Percentiles rank a stretch among this genome's conserved stretches.
These are phyloP conservation scores for Galago senegalensis DNA, from an alignment of 2,797 vertebrate species.

Conservation along the genomic window DNA sequence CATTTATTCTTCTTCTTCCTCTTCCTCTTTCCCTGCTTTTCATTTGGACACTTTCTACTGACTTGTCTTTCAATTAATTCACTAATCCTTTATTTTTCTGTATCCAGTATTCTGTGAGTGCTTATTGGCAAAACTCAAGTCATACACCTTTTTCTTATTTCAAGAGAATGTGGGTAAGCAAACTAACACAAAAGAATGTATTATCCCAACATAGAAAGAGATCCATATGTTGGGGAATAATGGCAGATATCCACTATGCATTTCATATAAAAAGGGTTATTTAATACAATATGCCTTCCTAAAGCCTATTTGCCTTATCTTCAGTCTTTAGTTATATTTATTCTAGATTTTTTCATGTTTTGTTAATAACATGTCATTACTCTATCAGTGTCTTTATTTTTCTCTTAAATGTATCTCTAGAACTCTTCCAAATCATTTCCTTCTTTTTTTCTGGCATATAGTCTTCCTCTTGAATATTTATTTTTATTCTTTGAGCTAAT, in stretches of 20 bases:
- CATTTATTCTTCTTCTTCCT: background rate
- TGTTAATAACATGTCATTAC: background rate
- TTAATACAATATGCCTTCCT: background rate
- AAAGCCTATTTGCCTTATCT: background rate
- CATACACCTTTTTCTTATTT: background rate
- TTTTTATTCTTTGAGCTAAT: background rate
- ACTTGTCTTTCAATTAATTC: background rate
- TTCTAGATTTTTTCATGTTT: background rate
- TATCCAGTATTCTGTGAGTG: background rate
- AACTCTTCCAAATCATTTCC: background rate
- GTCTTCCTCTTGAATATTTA: background rate
- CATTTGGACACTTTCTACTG: background rate
- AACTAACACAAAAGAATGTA: background rate
- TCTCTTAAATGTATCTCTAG: background rate
- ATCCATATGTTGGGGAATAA: background rate
- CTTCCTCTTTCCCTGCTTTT: background rate
- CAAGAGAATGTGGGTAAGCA: background rate
- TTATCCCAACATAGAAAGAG: background rate
- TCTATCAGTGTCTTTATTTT: background rate
- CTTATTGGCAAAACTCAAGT: background rate
- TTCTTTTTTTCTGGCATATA: background rate
- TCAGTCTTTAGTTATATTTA: background rate
- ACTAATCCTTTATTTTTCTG: background rate
- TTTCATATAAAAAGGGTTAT: rapidly evolving
- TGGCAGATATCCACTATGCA: background rate